Percentiles rank a stretch among this genome's conserved stretches.
Evolutionary conservation across 2,797 vertebrate species (phyloP).

Genomic region (Lemur catta): DNA sequence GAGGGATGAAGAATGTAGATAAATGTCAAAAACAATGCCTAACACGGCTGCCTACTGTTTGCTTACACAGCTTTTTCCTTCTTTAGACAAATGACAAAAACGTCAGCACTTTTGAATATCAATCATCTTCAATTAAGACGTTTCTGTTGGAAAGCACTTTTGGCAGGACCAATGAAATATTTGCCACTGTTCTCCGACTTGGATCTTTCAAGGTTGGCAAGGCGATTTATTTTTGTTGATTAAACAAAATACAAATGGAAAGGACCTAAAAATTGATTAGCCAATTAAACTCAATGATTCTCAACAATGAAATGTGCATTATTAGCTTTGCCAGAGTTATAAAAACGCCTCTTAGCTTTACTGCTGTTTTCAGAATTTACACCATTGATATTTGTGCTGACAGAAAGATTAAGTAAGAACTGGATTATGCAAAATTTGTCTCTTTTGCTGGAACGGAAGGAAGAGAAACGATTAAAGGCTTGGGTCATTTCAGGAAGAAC

Average conservation of each 20-base stretch:
- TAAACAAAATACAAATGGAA: conserved; percentile 76
- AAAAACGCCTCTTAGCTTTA: background rate
- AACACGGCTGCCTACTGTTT: background rate
- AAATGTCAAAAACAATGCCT: background rate
- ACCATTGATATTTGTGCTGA: background rate
- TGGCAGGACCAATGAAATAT: conserved; percentile 43
- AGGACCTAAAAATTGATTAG: conserved; percentile 75
- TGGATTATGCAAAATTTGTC: background rate
- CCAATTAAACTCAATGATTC: conserved; percentile 72
- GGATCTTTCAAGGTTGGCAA: conserved; percentile 53
- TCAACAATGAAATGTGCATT: conserved; percentile 58
- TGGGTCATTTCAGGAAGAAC: background rate
- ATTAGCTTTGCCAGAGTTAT: conserved; percentile 57
- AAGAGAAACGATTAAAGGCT: background rate
- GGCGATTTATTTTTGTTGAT: conserved; percentile 70
- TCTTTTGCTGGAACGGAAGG: background rate
- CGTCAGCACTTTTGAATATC: conserved; percentile 56
- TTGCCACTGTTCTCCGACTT: conserved; percentile 41
- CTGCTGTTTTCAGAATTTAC: background rate
- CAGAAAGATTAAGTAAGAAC: conserved; percentile 37
- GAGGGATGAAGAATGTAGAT: background rate
- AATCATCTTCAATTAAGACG: conserved; percentile 66
- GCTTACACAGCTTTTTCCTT: conserved; percentile 57
- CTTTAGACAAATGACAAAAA: conserved; percentile 58
- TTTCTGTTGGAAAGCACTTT: conserved; percentile 30